Percentiles rank a stretch among this genome's conserved stretches.
These are phyloP conservation scores for Ostrea denselamellosa DNA, from an alignment of 1,140 invertebrate species.

Conservation along the genomic window DNA sequence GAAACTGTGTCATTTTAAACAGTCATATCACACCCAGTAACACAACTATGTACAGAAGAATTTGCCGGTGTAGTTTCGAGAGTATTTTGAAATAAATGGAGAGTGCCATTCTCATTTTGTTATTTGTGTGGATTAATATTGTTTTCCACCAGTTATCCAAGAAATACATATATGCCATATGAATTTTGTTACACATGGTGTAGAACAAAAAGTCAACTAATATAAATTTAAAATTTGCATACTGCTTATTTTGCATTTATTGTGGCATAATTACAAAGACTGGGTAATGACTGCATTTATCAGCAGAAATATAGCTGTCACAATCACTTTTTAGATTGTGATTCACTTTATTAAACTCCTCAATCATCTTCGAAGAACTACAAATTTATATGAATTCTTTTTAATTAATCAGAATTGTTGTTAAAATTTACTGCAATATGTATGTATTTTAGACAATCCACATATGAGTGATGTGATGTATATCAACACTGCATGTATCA, in stretches of 20 bases:
- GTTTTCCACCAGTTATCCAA: not conserved
- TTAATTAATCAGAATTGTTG: no score
- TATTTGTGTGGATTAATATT: not conserved
- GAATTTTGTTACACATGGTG: no score
- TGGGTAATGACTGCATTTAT: no score
- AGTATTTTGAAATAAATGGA: constrained; percentile 20
- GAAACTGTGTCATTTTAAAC: not conserved
- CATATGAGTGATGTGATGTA: constrained; percentile 2
- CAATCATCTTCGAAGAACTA: no score
- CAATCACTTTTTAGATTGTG: no score
- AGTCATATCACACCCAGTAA: constrained; percentile 14
- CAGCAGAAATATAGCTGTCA: no score
- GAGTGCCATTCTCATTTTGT: not conserved
- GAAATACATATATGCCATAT: no score
- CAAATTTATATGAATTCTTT: no score
- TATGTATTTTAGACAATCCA: no score
- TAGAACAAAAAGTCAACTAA: no score
- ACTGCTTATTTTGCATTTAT: not conserved
- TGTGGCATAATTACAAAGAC: not conserved
- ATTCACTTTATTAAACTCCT: no score
- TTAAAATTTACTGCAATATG: no score
- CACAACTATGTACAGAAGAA: constrained; percentile 6
- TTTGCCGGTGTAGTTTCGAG: not conserved
- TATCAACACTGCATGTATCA: not conserved
- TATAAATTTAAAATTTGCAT: not conserved